Evolutionary conservation across 2,797 vertebrate species (phyloP).

Genomic region (Phaenicophaeus curvirostris): DNA sequence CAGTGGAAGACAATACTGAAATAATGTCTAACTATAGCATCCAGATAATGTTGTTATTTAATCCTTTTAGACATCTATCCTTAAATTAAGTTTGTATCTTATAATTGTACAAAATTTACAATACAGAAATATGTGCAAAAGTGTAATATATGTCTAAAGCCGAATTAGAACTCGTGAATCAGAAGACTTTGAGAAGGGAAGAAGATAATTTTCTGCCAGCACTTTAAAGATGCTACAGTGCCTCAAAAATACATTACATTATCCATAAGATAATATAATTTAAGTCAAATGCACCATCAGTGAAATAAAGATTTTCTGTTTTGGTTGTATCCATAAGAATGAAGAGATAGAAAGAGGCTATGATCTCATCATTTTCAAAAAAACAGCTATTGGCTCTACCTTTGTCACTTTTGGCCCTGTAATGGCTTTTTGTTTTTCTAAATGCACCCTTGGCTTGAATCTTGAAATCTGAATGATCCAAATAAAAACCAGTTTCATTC

Average conservation of each 20-base stretch:
- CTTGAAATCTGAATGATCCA: background rate
- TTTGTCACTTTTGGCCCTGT: background rate
- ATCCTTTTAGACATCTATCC: constrained; percentile 38
- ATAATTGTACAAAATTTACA: background rate
- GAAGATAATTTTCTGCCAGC: background rate
- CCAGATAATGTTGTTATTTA: constrained; percentile 29
- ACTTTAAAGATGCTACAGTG: background rate
- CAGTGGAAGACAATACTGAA: background rate
- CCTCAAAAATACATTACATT: background rate
- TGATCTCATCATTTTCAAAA: background rate
- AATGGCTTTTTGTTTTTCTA: background rate
- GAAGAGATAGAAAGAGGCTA: background rate
- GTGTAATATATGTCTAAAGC: background rate
- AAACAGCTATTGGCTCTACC: background rate
- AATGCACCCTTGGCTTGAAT: background rate
- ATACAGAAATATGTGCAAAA: background rate
- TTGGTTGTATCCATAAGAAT: background rate
- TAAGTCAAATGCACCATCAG: background rate
- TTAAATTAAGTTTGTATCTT: background rate
- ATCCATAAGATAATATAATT: background rate
- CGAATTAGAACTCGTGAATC: background rate
- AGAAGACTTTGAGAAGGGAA: background rate
- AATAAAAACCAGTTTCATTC: background rate
- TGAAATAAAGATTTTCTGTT: background rate
- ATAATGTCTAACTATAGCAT: constrained; percentile 6